Conservation (phyloP, 2,888 invertebrate genomes). For the Ectobius pallidus region DNA sequence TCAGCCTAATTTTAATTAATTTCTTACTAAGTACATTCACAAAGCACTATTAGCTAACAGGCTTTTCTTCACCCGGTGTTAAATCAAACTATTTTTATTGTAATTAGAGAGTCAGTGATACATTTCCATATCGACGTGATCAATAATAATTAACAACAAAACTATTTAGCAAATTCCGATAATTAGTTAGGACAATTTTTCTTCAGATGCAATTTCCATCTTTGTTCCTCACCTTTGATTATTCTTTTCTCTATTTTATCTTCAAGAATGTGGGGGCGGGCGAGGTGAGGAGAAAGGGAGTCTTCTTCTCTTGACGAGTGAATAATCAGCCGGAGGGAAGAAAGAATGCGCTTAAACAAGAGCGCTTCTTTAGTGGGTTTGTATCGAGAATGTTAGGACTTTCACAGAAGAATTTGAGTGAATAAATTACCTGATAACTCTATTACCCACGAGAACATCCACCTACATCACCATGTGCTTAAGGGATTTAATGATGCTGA, state of each 20-base stretch:
- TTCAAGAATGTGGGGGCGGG: background rate
- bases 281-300: too few relatives aligned
- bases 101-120: too few relatives aligned
- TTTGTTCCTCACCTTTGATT: background rate
- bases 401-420: slow-evolving; percentile 14
- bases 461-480: slow-evolving; percentile 11
- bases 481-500: slow-evolving; percentile 1
- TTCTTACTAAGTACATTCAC: too few relatives aligned
- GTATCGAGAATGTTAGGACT: slow-evolving; percentile 19
- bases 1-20: too few relatives aligned
- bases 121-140: too few relatives aligned
- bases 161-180: too few relatives aligned
- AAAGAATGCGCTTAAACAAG: slow-evolving; percentile 14
- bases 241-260: background rate
- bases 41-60: too few relatives aligned
- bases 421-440: slow-evolving; percentile 23
- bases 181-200: background rate
- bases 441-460: background rate
- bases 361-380: slow-evolving; percentile 11
- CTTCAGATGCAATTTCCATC: background rate
- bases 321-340: slow-evolving; percentile 4
- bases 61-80: too few relatives aligned
- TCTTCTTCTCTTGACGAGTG: slow-evolving; percentile 15
- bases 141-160: too few relatives aligned
- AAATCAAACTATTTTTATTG: too few relatives aligned